A percentile compares a stretch with the other conserved stretches of the same genome.
phyloP scores from a whole-genome alignment of 2,888 invertebrate genomes.

The Ametastegia equiseti region DNA sequence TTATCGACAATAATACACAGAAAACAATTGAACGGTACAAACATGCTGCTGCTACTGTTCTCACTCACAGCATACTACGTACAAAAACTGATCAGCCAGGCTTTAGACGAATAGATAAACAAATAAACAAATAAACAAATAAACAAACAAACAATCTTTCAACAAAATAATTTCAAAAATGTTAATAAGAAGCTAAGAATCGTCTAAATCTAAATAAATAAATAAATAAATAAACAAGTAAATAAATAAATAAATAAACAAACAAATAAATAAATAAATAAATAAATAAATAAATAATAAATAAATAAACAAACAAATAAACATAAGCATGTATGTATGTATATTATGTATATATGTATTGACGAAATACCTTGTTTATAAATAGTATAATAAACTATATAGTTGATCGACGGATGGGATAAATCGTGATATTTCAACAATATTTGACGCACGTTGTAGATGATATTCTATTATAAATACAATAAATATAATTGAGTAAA shows the following conservation, averaged over 20 bases:
- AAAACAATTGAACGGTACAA: too few relatives aligned
- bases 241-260: constrained; percentile 28
- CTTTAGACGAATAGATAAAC: background rate
- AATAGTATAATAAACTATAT: background rate
- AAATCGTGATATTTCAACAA: too few relatives aligned
- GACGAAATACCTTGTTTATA: background rate
- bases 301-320: constrained; percentile 9
- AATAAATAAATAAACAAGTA: constrained; percentile 21
- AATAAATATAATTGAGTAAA: too few relatives aligned
- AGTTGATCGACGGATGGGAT: too few relatives aligned
- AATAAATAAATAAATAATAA: constrained; percentile 37
- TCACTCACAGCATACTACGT: too few relatives aligned
- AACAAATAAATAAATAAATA: constrained; percentile 27
- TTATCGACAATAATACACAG: too few relatives aligned
- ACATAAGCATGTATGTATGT: background rate
- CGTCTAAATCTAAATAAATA: background rate
- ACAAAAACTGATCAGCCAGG: too few relatives aligned
- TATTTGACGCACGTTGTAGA: too few relatives aligned
- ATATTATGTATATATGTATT: background rate
- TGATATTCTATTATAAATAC: background rate
- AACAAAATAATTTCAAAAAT: too few relatives aligned
- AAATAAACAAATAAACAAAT: background rate
- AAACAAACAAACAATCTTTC: background rate
- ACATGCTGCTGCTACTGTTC: too few relatives aligned
- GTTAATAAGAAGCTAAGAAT: too few relatives aligned